Conservation (phyloP, 2,888 invertebrate genomes). For the Hybos culiciformis region DNA sequence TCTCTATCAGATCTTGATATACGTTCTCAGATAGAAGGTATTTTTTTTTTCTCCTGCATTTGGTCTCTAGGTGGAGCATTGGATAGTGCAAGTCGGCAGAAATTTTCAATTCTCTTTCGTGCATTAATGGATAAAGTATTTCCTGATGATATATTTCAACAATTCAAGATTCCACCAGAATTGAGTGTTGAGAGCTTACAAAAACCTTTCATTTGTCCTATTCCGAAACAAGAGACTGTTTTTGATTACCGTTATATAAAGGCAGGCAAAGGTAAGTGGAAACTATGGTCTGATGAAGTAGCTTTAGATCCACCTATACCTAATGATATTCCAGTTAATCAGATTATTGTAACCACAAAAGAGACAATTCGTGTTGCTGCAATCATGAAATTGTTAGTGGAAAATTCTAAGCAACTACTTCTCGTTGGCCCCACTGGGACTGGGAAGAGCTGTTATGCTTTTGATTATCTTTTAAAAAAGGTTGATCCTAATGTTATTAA, state of each 20-base stretch:
- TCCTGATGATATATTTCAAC: constrained; percentile 46
- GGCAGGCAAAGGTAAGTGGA: constrained; percentile 90
- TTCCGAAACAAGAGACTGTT: constrained; percentile 71
- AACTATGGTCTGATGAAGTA: constrained; percentile 78
- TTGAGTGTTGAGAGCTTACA: constrained; percentile 33
- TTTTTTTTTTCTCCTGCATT: constrained; percentile 82
- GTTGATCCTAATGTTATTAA: constrained; percentile 66
- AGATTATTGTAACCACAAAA: constrained; percentile 85
- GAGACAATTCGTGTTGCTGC: constrained; percentile 78
- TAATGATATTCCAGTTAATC: constrained; percentile 81
- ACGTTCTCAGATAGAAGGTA: constrained; percentile 77
- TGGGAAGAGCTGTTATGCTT: constrained; percentile 83
- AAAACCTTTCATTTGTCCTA: constrained; percentile 69
- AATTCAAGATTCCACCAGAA: constrained; percentile 43
- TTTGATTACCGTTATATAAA: constrained; percentile 85
- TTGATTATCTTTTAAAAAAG: constrained; percentile 67
- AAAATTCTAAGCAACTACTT: constrained; percentile 69
- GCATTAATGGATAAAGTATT: constrained; percentile 74
- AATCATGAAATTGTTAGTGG: constrained; percentile 63
- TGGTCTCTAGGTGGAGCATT: constrained; percentile 85
- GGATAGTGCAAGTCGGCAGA: constrained; percentile 54
- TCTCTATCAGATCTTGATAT: constrained; percentile 62
- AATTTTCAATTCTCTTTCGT: constrained; percentile 65
- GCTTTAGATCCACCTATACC: constrained; percentile 62
- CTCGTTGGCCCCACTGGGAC: constrained; percentile 91